Conservation (phyloP, 2,113 vertebrate species). For the Ranitomeya variabilis region DNA sequence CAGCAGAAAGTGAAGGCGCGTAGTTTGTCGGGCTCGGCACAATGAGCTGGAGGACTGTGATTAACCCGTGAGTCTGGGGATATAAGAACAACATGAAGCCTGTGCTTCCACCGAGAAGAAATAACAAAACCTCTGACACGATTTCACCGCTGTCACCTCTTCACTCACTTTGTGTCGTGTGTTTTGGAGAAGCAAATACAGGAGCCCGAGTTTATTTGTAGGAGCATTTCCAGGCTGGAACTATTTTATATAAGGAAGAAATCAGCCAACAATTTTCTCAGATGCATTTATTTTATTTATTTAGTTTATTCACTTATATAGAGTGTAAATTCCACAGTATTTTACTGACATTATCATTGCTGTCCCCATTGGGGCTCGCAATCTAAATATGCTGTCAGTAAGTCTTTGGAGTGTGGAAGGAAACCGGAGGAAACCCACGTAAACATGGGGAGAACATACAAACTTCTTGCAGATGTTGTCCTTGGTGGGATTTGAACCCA, state of each 20-base stretch:
- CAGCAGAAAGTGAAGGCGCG: conserved; percentile 35
- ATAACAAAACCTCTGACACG: background rate
- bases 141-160: background rate
- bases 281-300: too few relatives aligned
- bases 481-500: too few relatives aligned
- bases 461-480: too few relatives aligned
- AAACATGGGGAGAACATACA: too few relatives aligned
- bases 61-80: background rate
- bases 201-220: background rate
- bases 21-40: conserved; percentile 31
- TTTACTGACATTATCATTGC: too few relatives aligned
- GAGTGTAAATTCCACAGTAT: too few relatives aligned
- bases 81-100: background rate
- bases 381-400: too few relatives aligned
- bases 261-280: background rate
- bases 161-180: background rate
- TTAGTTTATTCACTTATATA: too few relatives aligned
- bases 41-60: conserved; percentile 10
- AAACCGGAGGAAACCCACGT: too few relatives aligned
- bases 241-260: background rate
- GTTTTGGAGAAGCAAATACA: background rate
- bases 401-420: too few relatives aligned
- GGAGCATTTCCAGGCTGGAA: background rate
- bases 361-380: too few relatives aligned
- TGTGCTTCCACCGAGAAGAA: background rate